Conservation (phyloP, 1,140 invertebrate species). For the Drosophila melanogaster region DNA sequence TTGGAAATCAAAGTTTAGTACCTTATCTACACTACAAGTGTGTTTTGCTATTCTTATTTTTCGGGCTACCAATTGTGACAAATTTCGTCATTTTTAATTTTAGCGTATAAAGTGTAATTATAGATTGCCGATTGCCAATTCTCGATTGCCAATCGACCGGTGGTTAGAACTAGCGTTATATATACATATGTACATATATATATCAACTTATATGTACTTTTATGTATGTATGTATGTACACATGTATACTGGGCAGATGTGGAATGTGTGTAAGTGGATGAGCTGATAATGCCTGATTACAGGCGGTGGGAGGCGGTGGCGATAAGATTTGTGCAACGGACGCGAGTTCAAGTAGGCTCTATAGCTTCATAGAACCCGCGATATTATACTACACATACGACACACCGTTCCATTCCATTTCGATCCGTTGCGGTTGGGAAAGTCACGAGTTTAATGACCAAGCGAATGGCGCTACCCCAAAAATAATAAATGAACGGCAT, state of each 20-base stretch:
- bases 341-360: slow-evolving; percentile 65
- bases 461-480: slow-evolving; percentile 40
- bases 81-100: slow-evolving; percentile 81
- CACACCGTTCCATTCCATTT: slow-evolving; percentile 28
- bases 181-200: neutral
- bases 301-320: slow-evolving; percentile 45
- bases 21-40: slow-evolving; percentile 29
- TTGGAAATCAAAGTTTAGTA: slow-evolving; percentile 32
- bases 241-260: slow-evolving; percentile 9
- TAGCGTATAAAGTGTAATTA: slow-evolving; percentile 72
- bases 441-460: slow-evolving; percentile 60
- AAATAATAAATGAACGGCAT: slow-evolving; percentile 32
- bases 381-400: slow-evolving; percentile 2
- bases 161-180: slow-evolving; percentile 13
- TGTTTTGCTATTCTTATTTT: slow-evolving; percentile 14
- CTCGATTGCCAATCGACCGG: slow-evolving; percentile 17
- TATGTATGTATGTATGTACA: slow-evolving; percentile 17
- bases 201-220: neutral
- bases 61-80: slow-evolving; percentile 3
- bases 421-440: slow-evolving; percentile 5
- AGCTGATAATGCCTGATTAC: slow-evolving; percentile 58
- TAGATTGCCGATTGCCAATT: slow-evolving; percentile 59
- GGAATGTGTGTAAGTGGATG: slow-evolving; percentile 3
- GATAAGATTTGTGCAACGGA: slow-evolving; percentile 77
- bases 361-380: slow-evolving; percentile 4